phyloP scores from a whole-genome alignment of 2,797 vertebrate genomes.

The Alfaro cultratus region DNA sequence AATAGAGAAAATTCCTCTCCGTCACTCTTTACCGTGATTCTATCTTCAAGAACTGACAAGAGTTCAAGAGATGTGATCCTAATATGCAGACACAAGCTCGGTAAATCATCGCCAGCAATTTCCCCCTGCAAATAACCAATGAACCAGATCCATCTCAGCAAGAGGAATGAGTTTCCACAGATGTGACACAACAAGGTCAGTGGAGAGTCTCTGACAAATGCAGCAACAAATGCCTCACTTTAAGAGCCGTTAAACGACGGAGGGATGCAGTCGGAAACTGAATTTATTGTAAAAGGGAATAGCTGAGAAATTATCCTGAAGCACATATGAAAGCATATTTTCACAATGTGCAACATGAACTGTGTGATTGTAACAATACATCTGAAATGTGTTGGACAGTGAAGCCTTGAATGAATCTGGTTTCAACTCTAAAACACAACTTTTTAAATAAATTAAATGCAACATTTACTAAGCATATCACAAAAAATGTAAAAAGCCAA shows the following conservation, averaged over 20 bases:
- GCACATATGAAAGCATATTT: not conserved
- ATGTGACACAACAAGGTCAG: conserved; percentile 60
- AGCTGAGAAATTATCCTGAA: not conserved
- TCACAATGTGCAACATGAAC: not conserved
- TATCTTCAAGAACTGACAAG: conserved; percentile 35
- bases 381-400: not conserved
- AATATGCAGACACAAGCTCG: conserved; percentile 11
- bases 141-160: conserved; percentile 31
- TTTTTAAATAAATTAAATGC: not conserved
- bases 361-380: not conserved
- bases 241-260: conserved; percentile 9
- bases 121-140: conserved; percentile 48
- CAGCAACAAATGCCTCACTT: conserved; percentile 5
- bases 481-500: not conserved
- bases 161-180: conserved; percentile 38
- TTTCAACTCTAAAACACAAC: not conserved
- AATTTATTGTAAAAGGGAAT: not conserved
- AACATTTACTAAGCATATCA: not conserved
- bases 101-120: conserved; percentile 61
- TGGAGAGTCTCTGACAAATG: conserved; percentile 29
- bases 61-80: conserved; percentile 27
- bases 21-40: conserved; percentile 47
- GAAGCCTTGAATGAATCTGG: not conserved
- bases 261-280: not conserved
- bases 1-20: conserved; percentile 41